Evolutionary conservation across 2,888 invertebrate genomes (phyloP).

Genomic region (Thera britannica): DNA sequence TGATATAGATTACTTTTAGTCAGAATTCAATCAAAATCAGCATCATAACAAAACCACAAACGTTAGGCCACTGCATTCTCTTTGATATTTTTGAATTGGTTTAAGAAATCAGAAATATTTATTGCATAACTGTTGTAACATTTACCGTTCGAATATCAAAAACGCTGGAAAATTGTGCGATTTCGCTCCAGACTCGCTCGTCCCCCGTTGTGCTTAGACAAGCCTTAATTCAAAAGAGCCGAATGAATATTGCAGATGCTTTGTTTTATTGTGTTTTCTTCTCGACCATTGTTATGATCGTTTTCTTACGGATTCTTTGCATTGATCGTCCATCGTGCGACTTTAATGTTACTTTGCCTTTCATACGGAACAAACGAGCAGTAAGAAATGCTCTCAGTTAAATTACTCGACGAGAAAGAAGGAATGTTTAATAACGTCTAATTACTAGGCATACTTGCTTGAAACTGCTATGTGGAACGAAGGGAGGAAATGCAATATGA

Average conservation of each 20-base stretch:
- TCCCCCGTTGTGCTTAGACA: constrained; percentile 2
- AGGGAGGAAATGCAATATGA: constrained; percentile 9
- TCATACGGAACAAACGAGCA: neutral
- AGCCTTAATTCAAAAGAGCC: constrained; percentile 12
- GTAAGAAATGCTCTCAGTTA: constrained; percentile 6
- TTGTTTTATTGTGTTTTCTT: constrained; percentile 9
- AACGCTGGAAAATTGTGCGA: neutral
- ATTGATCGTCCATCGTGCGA: constrained; percentile 15
- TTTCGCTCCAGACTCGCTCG: neutral
- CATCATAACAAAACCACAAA: no score
- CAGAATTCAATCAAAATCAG: no score
- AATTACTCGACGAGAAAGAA: constrained; percentile 14
- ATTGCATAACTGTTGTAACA: no score
- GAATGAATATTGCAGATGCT: constrained; percentile 6
- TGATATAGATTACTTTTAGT: no score
- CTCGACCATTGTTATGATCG: constrained; percentile 14
- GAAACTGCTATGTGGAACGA: constrained; percentile 15
- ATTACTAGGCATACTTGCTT: constrained; percentile 26
- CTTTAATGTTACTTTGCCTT: constrained; percentile 10
- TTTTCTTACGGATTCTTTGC: constrained; percentile 10
- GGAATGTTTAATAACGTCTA: constrained; percentile 40
- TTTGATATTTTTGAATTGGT: no score
- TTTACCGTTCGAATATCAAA: neutral
- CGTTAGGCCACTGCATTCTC: no score
- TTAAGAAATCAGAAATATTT: no score